Base-by-base conservation (phyloP, 2,113 vertebrate genomes). In the Planiliza haematocheilus region DNA sequence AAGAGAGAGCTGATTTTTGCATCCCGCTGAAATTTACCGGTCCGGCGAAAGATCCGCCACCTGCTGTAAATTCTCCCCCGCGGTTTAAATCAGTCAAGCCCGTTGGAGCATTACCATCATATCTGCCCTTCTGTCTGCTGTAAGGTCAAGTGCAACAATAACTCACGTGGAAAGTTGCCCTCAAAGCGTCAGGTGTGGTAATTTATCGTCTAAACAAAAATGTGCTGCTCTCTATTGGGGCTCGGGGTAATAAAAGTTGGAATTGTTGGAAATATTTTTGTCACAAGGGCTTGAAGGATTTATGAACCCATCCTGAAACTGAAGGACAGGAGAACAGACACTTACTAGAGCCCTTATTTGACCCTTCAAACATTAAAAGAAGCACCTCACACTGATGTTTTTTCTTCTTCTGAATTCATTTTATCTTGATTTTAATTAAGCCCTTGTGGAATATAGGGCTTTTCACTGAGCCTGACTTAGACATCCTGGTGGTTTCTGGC, bases 121-220 rank as follows among this genome's bases (percentile, higher is more conserved):
- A 41, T 74, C 38, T 39, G 55, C 41, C n/a, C 49, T 50, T 52
- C 59, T 51, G 63, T 52, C 70, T 61, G 36, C 63, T 60, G 7
- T 24, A n/a, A 84, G 66, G 45, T 59, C 37, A 67, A 62, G 62
- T 11, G 5, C 51, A 56, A 52, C 61, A 51, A 60, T 77, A 70
- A 79, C 24, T 87, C 76, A 67, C 46, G 18, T 43, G 37, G 34
- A 59, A 73, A 62, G 24, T 9, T 61, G 51, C 43, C 70, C 51
- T 76, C 53, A 62, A 16, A 70, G 45, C 20, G 18, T 53, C 73
- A 46, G 18, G 24, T 18, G 57, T 57, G 30, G 60, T 50, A 49
- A 37, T 75, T 73, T 70, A 70, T 45, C 61, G 53, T 34, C 57
- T 37, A 38, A 63, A 69, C 39, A 77, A 30, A 81, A 71, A 68